These are phyloP conservation scores for Entomyzon cyanotis DNA, from an alignment of 2,113 vertebrate genomes.

Conservation along the genomic window DNA sequence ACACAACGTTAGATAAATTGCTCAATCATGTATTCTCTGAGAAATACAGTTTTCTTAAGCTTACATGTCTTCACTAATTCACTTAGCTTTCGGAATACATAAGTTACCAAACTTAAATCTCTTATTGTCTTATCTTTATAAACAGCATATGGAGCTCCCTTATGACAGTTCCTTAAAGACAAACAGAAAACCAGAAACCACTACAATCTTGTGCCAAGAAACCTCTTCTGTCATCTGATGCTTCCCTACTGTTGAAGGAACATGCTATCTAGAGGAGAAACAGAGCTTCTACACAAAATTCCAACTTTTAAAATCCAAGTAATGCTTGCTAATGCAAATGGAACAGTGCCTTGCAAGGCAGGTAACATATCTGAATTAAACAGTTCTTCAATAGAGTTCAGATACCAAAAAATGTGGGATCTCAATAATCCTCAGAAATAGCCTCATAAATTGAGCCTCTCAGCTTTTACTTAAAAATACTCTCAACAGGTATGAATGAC, in stretches of 20 bases:
- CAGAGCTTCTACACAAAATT: background rate
- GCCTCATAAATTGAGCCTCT: background rate
- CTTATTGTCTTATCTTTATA: background rate
- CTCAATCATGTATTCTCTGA: background rate
- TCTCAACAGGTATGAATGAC: background rate
- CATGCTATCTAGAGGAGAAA: background rate
- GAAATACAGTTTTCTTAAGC: background rate
- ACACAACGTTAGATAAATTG: background rate
- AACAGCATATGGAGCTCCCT: background rate
- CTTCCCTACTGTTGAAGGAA: background rate
- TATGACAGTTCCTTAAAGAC: background rate
- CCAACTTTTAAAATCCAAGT: background rate
- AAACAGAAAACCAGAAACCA: background rate
- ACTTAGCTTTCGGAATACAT: background rate
- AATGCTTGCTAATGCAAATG: background rate
- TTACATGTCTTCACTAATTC: background rate
- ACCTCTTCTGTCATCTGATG: background rate
- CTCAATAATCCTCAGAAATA: background rate
- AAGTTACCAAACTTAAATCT: background rate
- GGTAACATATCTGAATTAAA: background rate
- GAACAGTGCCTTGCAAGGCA: background rate
- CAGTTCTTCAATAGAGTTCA: background rate
- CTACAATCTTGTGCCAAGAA: background rate
- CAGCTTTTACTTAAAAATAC: background rate
- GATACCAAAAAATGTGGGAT: background rate